Evolutionary conservation across 2,113 vertebrate species (phyloP).

Genomic region (Vicugna pacos): DNA sequence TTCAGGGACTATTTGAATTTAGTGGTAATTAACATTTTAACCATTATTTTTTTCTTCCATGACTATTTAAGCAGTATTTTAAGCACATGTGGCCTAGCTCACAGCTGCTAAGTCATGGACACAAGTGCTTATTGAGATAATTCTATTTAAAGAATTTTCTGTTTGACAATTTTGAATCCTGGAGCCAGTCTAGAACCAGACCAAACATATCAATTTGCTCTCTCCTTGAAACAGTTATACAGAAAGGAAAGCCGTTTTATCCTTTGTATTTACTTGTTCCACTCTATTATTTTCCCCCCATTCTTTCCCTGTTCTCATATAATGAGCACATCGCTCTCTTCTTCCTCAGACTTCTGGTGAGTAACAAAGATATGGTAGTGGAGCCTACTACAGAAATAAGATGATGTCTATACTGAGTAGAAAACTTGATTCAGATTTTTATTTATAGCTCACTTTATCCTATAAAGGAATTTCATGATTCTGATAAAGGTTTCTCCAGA

Average conservation of each 20-base stretch:
- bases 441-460: background rate
- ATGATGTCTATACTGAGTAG: background rate
- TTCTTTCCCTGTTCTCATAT: background rate
- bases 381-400: background rate
- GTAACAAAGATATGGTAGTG: background rate
- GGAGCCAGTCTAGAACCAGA: background rate
- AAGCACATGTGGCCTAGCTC: background rate
- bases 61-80: background rate
- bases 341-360: background rate
- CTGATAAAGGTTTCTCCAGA: background rate
- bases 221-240: background rate
- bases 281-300: background rate
- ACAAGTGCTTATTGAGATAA: background rate
- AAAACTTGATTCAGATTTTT: background rate
- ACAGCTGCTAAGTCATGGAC: background rate
- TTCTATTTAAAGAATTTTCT: background rate
- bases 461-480: background rate
- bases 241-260: background rate
- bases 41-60: background rate
- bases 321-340: background rate
- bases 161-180: background rate
- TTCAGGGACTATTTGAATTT: background rate
- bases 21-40: background rate
- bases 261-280: background rate
- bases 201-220: background rate